Conservation (phyloP, 2,888 invertebrate species). For the Sphaerophoria rueppellii region DNA sequence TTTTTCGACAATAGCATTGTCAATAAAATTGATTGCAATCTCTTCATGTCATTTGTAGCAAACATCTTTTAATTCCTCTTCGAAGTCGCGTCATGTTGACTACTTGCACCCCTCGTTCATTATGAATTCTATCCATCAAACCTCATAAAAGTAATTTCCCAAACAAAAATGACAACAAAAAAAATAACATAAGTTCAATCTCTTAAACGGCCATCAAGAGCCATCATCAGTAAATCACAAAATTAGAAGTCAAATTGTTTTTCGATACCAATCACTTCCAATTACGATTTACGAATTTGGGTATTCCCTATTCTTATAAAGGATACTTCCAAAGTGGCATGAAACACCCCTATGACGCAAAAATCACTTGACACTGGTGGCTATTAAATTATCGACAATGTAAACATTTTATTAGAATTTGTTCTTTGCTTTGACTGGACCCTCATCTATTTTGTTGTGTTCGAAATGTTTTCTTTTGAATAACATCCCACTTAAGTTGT, state of each 20-base stretch:
- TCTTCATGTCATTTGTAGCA: background rate
- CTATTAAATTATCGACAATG: slow-evolving; percentile 66
- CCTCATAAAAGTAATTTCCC: slow-evolving; percentile 18
- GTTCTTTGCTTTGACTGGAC: slow-evolving; percentile 2
- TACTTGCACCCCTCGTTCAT: background rate
- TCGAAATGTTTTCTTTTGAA: background rate
- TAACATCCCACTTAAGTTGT: slow-evolving; percentile 58
- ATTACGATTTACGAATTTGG: slow-evolving; percentile 9
- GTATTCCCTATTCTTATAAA: background rate
- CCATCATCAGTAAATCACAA: slow-evolving; percentile 47
- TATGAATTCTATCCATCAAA: background rate
- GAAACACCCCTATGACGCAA: slow-evolving; percentile 31
- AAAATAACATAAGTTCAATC: slow-evolving; percentile 43
- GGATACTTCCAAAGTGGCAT: slow-evolving; percentile 33
- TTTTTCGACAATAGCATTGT: background rate
- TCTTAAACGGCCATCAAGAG: slow-evolving; percentile 52
- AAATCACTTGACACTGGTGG: slow-evolving; percentile 59
- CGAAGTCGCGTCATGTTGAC: background rate
- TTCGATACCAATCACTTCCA: slow-evolving; percentile 46
- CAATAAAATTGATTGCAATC: background rate
- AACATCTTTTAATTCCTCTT: background rate
- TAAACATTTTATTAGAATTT: slow-evolving; percentile 55
- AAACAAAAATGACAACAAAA: background rate
- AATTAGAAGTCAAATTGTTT: slow-evolving; percentile 65
- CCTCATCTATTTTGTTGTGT: slow-evolving; percentile 48